Evolutionary conservation across 1,140 invertebrate genomes (phyloP), one percentile per base, ranked within the genome.

Genomic region (Leguminivora glycinivorella): DNA sequence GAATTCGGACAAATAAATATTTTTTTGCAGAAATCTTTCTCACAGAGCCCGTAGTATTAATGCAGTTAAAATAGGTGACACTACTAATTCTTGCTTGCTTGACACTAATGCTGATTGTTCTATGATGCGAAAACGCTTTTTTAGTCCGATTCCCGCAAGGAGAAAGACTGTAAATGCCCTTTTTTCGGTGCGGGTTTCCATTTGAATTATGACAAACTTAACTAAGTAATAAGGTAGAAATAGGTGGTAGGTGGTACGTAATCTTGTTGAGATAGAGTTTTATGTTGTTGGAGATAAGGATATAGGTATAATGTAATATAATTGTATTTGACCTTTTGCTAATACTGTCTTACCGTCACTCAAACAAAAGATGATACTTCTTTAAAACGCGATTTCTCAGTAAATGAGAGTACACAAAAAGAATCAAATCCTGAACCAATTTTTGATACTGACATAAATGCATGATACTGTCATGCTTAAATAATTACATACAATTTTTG

Each of bases 21-120:
- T 69, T 38, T 7, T 43, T 43, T 43, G 40, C 40, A 43, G n/a
- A 1, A 43, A 43, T 29, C 26, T 29, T 29, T 29, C 26, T 5
- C 26, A 5, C 40, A 43, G 10, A 7, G 40, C 9, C 40, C 74
- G 68, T 5, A 75, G 72, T 17, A 60, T 26, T 0, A 71, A 52
- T 22, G 25, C 19, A 12, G 22, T 73, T 10, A 60, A 22, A 72
- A 78, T 78, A 25, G 71, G 70, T 10, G 26, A 47, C 4, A 58
- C 67, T 29, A 25, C 22, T 4, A 74, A 72, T 67, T 10, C 25
- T n/a, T 74, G 71, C 22, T 22, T 78, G 12, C 75, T 79, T 56
- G 75, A 75, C 68, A 72, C 68, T 56, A 73, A 72, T 24, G 74
- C 73, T 10, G 75, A 79, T 25, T 79, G 73, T 29, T 75, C 75